These are phyloP conservation scores for Lontra canadensis DNA, from an alignment of 2,113 vertebrate species.

Conservation along the genomic window DNA sequence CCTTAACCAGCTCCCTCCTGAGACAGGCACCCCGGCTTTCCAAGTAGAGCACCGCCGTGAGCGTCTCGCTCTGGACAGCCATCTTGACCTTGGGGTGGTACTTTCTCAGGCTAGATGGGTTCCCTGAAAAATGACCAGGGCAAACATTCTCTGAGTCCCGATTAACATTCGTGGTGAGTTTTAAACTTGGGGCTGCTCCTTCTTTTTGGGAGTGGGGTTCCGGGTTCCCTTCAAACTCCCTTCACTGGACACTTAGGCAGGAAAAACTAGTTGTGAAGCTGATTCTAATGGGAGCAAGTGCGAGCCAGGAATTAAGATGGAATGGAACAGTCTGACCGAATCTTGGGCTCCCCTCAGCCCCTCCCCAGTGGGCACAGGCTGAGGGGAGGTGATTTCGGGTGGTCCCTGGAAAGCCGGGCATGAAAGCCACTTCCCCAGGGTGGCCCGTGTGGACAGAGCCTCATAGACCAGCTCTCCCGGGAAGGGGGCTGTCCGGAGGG, in stretches of 20 bases:
- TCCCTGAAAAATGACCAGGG: background rate
- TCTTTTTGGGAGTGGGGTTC: background rate
- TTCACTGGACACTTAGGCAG: background rate
- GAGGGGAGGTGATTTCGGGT: too few species aligned
- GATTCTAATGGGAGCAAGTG: background rate
- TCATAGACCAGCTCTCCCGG: rapidly evolving
- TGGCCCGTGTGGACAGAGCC: background rate
- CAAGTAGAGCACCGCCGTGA: rapidly evolving
- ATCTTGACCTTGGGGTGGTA: rapidly evolving
- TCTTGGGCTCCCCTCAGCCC: background rate
- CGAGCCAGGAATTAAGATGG: background rate
- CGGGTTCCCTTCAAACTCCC: background rate
- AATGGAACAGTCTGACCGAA: rapidly evolving
- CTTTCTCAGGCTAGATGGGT: too few species aligned
- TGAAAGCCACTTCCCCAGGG: too few species aligned
- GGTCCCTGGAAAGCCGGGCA: background rate
- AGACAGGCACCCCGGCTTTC: rapidly evolving
- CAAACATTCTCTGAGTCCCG: background rate
- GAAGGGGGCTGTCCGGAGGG: too few species aligned
- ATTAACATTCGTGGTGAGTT: background rate
- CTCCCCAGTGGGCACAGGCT: too few species aligned
- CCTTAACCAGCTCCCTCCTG: background rate
- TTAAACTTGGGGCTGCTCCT: background rate
- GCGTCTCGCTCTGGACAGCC: rapidly evolving
- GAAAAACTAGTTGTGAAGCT: background rate